A percentile compares a stretch with the other conserved stretches of the same genome.
These are phyloP conservation scores for Cyclophora punctaria DNA, from an alignment of 2,888 invertebrate genomes.

Conservation along the genomic window DNA sequence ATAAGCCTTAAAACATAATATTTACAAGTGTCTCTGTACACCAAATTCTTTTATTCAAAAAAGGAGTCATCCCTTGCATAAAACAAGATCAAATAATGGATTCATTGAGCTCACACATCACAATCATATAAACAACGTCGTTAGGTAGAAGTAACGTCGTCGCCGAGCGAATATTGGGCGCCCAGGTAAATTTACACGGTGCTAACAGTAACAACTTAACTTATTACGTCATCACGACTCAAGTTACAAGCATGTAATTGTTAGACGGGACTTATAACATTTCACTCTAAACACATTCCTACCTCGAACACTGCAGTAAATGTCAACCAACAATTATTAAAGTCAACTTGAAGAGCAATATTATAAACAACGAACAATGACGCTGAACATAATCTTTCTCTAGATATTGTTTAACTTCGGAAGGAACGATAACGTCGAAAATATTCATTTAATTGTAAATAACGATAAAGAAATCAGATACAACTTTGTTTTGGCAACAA, in stretches of 20 bases:
- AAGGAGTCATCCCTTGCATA: too few species aligned
- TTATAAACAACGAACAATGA: too few species aligned
- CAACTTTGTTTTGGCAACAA: too few species aligned
- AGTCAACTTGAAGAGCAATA: too few species aligned
- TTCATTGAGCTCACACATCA: constrained; percentile 26
- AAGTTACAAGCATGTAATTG: constrained; percentile 31
- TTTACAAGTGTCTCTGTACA: too few species aligned
- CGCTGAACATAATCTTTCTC: neutral
- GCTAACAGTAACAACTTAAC: constrained; percentile 67
- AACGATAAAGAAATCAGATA: too few species aligned
- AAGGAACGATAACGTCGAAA: neutral
- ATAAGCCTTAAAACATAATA: too few species aligned
- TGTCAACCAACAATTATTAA: too few species aligned
- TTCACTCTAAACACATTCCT: constrained; percentile 22
- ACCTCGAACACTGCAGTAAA: neutral
- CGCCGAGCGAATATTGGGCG: constrained; percentile 57
- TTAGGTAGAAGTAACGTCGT: constrained; percentile 68
- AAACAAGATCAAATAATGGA: constrained; percentile 16
- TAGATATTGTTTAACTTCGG: neutral
- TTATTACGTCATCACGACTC: constrained; percentile 63
- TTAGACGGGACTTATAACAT: constrained; percentile 48
- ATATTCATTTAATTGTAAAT: too few species aligned
- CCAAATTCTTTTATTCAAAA: too few species aligned
- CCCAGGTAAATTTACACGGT: constrained; percentile 71
- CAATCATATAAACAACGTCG: constrained; percentile 58